phyloP scores from a whole-genome alignment of 2,113 vertebrate species.

The Scortum barcoo region DNA sequence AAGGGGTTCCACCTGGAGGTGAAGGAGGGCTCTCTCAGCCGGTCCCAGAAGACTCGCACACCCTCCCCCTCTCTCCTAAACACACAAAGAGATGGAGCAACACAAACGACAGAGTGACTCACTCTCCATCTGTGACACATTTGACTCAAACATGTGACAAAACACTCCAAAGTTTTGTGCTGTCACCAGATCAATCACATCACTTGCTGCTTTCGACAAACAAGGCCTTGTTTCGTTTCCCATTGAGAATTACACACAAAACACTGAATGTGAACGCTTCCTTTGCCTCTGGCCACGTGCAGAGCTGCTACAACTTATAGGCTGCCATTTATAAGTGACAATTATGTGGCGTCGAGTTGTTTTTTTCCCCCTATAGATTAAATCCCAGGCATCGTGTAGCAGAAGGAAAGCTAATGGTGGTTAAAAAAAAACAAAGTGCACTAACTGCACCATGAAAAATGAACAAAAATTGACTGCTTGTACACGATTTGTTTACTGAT shows the following conservation, averaged over 20 bases:
- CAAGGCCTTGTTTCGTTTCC: constrained; percentile 13
- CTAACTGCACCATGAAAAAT: neutral
- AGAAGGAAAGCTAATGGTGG: neutral
- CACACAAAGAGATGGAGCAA: constrained; percentile 37
- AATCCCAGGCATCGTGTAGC: neutral
- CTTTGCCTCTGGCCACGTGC: constrained; percentile 27
- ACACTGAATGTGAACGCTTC: constrained; percentile 5
- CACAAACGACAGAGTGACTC: constrained; percentile 1
- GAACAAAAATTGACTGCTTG: too few species aligned
- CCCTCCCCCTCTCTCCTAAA: constrained; percentile 87
- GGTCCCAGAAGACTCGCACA: constrained; percentile 84
- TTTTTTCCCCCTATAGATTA: constrained; percentile 17
- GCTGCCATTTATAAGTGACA: constrained; percentile 22
- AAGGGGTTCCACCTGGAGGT: constrained; percentile 87
- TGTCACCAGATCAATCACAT: constrained; percentile 25
- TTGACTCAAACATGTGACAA: neutral
- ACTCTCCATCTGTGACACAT: neutral
- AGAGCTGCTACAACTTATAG: constrained; percentile 11
- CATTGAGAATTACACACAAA: neutral
- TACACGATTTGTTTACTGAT: neutral
- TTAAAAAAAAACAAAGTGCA: neutral
- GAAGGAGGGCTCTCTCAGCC: constrained; percentile 82
- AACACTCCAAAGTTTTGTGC: neutral
- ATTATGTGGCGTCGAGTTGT: neutral
- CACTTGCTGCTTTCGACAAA: constrained; percentile 11